A percentile compares a stretch with the other conserved stretches of the same genome.
Evolutionary conservation across 2,888 invertebrate species (phyloP).

Genomic region (Malacosoma neustria): DNA sequence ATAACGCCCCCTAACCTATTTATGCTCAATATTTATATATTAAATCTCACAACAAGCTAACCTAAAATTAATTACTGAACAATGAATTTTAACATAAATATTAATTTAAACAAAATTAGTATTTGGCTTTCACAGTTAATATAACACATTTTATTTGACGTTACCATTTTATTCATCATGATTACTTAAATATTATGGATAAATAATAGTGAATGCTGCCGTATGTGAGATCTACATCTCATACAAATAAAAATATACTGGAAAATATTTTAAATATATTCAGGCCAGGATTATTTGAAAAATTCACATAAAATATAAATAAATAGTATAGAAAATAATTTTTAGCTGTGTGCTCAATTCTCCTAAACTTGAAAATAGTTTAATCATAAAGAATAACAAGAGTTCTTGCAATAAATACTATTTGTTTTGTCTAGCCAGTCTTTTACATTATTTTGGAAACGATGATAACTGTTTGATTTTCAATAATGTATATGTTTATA

Average conservation of each 20-base stretch:
- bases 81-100: slow-evolving; percentile 32
- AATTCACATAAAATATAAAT: background rate
- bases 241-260: background rate
- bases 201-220: background rate
- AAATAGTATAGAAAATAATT: background rate
- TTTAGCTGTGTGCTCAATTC: too few species aligned
- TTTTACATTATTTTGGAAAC: too few species aligned
- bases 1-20: too few species aligned
- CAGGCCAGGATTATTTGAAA: background rate
- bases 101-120: slow-evolving; percentile 47
- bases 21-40: too few species aligned
- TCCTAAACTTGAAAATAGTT: too few species aligned
- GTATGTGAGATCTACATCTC: background rate
- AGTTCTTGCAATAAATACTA: too few species aligned
- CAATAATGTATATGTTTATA: too few species aligned
- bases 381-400: too few species aligned
- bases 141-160: slow-evolving; percentile 1
- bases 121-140: slow-evolving; percentile 49
- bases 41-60: slow-evolving; percentile 5
- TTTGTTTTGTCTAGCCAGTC: too few species aligned
- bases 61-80: slow-evolving; percentile 15
- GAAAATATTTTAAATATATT: background rate
- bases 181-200: background rate
- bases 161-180: background rate
- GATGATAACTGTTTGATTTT: too few species aligned